phyloP scores from a whole-genome alignment of 2,113 vertebrate species.

The Oplegnathus fasciatus region DNA sequence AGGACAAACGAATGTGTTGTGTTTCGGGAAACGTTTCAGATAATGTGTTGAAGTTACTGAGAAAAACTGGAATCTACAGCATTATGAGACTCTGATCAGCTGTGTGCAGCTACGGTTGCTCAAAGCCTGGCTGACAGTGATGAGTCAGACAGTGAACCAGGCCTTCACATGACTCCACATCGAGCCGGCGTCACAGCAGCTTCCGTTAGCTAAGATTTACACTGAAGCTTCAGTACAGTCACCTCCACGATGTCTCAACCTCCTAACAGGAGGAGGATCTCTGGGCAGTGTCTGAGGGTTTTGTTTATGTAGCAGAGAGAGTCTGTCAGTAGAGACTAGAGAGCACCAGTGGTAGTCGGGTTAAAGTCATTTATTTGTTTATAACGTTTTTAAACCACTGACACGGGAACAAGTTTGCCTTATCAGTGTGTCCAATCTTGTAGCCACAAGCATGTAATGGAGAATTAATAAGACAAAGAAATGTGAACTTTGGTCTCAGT shows the following conservation, averaged over 20 bases:
- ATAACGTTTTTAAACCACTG: conserved; percentile 10
- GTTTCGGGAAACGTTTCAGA: neutral
- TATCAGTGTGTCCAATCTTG: neutral
- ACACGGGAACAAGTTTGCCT: conserved; percentile 43
- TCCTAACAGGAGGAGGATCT: neutral
- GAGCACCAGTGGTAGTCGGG: neutral
- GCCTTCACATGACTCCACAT: conserved; percentile 16
- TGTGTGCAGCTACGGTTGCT: conserved; percentile 5
- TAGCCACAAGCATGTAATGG: conserved; percentile 38
- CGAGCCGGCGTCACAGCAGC: neutral
- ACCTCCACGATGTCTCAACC: neutral
- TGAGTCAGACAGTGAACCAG: conserved; percentile 30
- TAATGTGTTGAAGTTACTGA: neutral
- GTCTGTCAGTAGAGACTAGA: neutral
- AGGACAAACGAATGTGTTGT: neutral
- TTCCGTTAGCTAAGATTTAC: neutral
- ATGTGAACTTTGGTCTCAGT: conserved; percentile 49
- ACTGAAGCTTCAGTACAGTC: neutral
- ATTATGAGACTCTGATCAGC: neutral
- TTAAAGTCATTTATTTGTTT: conserved; percentile 20
- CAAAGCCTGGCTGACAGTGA: neutral
- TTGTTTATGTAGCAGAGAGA: conserved; percentile 1
- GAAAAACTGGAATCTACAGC: neutral
- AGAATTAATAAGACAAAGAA: conserved; percentile 31
- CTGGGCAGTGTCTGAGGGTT: neutral